Percentiles rank a stretch among this genome's conserved stretches.
phyloP scores from a whole-genome alignment of 2,797 vertebrate genomes.

The Trachops cirrhosus region DNA sequence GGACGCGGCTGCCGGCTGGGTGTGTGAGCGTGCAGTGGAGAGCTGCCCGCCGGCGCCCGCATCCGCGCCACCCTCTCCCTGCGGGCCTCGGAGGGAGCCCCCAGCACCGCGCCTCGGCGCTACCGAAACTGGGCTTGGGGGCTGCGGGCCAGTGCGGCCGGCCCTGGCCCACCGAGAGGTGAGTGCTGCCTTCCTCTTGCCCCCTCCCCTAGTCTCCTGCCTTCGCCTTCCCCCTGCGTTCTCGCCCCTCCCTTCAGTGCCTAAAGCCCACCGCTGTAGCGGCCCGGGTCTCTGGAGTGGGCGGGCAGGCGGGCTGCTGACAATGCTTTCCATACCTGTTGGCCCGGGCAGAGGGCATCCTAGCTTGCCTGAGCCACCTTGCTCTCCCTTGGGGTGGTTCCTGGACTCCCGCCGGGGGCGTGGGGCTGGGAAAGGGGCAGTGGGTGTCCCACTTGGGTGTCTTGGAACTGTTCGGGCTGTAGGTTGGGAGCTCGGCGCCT shows the following conservation, averaged over 20 bases:
- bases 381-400: neutral
- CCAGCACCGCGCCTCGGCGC: conserved; percentile 33
- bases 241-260: neutral
- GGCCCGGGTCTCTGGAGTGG: neutral
- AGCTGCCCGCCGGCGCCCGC: conserved; percentile 55
- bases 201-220: neutral
- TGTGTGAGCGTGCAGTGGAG: conserved; percentile 65
- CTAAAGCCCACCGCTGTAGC: neutral
- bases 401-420: neutral
- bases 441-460: neutral
- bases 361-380: neutral
- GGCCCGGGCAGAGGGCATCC: conserved; percentile 7
- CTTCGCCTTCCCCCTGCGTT: neutral
- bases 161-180: conserved; percentile 64
- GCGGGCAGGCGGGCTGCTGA: neutral
- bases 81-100: conserved; percentile 62
- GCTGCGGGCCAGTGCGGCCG: conserved; percentile 30
- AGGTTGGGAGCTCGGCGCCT: neutral
- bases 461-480: conserved; percentile 7
- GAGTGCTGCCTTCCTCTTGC: conserved; percentile 42
- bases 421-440: conserved; percentile 32
- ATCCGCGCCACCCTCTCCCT: conserved; percentile 54
- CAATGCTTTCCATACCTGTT: conserved; percentile 68
- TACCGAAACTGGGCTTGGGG: conserved; percentile 55
- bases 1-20: conserved; percentile 62